Base-by-base conservation (phyloP, 2,888 invertebrate genomes). In the Sarcophaga rosellei region DNA sequence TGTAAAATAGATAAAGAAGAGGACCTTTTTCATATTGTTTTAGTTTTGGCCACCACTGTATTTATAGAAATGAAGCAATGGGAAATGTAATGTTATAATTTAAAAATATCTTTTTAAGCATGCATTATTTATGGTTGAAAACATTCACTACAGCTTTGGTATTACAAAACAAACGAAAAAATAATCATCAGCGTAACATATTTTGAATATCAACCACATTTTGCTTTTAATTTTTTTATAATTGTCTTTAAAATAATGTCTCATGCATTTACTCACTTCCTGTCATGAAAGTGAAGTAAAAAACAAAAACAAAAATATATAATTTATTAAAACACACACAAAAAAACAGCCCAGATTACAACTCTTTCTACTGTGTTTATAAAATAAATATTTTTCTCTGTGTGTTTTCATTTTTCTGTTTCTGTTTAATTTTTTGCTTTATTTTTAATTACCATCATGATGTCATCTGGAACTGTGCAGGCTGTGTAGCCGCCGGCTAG, bases 391-490 rank as follows among this genome's bases (percentile, higher is more conserved):
- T 53, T 53, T 53, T 53, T 53, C 15, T 17, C 53, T 53, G 53
- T 5, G 17, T 53, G 17, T 53, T 53, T 53, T 53, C 17, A 35
- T 35, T 35, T 35, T 35, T 35, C 35, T 35, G 35, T 35, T 35
- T 35, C 10, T 35, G 35, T 35, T 35, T 35, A 0, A 35, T 35
- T 35, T 35, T 35, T 35, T 35, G 2, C 8, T 35, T 8, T 35
- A 1, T 35, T 53, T 17, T 53, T 82, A 82, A 79, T 79, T 79
- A 63, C 47, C 44, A 75, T 57, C 61, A 70, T 85, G 85, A 85
- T 82, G 82, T 82, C 85, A 85, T 85, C 70, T 79, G 75, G 78
- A 78, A 85, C 53, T 59, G 66, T 74, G 69, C 79, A 72, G 70
- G 72, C 76, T 4, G 57, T 25, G 10, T 20, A 11, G 61, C 5